Evolutionary conservation across 2,113 vertebrate species (phyloP).

Genomic region (Ascaphus truei): DNA sequence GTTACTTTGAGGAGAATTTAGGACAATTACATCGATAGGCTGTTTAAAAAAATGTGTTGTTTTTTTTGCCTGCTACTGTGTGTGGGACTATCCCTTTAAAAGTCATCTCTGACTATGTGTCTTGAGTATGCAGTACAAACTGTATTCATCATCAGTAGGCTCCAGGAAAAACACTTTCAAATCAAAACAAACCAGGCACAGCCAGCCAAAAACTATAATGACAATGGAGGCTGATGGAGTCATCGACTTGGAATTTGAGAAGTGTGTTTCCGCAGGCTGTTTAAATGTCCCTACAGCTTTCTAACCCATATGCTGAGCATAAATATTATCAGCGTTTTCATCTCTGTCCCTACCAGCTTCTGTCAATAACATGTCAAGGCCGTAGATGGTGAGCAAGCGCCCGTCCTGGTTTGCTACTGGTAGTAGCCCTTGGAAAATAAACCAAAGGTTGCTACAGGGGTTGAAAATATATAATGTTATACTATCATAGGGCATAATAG

Average conservation of each 20-base stretch:
- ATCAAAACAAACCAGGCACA: not conserved
- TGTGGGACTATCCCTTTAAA: too few relatives aligned
- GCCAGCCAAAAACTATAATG: not conserved
- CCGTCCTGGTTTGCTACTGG: not conserved
- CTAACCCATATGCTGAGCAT: not conserved
- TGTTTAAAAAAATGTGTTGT: too few relatives aligned
- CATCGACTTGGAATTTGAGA: not conserved
- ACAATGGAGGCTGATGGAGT: not conserved
- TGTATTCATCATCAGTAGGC: not conserved
- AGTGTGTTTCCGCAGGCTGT: not conserved
- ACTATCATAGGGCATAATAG: too few relatives aligned
- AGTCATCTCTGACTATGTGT: too few relatives aligned
- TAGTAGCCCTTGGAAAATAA: not conserved
- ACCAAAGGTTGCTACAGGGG: not conserved
- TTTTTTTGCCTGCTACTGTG: too few relatives aligned
- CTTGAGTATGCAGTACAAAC: not conserved
- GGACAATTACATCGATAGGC: too few relatives aligned
- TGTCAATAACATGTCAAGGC: not conserved
- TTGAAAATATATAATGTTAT: too few relatives aligned
- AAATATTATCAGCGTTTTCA: not conserved
- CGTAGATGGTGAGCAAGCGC: not conserved
- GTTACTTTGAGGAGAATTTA: too few relatives aligned
- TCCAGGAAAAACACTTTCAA: constrained; percentile 1
- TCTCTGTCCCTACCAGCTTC: not conserved
- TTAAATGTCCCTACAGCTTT: not conserved